Percentiles rank a stretch among this genome's conserved stretches.
Evolutionary conservation across 2,797 vertebrate species (phyloP).

Genomic region (Micromesistius poutassou): DNA sequence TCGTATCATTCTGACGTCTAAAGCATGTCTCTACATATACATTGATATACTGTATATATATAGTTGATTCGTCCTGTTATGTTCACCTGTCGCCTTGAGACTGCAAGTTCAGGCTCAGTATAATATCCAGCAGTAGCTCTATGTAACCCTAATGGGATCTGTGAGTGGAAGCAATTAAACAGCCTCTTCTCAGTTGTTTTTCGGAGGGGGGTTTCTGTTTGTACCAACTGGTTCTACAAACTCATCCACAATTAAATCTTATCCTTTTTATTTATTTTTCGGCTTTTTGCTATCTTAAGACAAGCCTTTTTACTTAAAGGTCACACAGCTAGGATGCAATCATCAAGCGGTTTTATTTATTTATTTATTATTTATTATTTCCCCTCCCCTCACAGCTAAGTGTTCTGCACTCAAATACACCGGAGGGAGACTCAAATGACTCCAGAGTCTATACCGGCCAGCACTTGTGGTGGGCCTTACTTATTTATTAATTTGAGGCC

Average conservation of each 20-base stretch:
- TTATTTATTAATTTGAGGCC: constrained; percentile 84
- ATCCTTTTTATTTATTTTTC: not conserved
- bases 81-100: not conserved
- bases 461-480: constrained; percentile 77
- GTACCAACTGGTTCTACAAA: not conserved
- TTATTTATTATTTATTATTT: constrained; percentile 43
- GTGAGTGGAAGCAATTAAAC: not conserved
- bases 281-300: not conserved
- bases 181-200: not conserved
- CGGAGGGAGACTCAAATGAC: constrained; percentile 76
- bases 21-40: not conserved
- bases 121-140: not conserved
- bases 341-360: constrained; percentile 50
- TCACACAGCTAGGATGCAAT: constrained; percentile 60
- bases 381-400: constrained; percentile 59
- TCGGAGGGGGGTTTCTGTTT: not conserved
- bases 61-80: not conserved
- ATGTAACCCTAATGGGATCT: not conserved
- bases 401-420: constrained; percentile 74
- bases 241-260: not conserved
- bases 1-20: not conserved
- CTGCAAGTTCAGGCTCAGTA: not conserved
- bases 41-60: not conserved
- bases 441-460: constrained; percentile 75
- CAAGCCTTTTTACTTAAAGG: constrained; percentile 59